A percentile compares a stretch with the other conserved stretches of the same genome.
Conservation (phyloP, 2,113 vertebrate species). For the Psammodynastes pulverulentus region DNA sequence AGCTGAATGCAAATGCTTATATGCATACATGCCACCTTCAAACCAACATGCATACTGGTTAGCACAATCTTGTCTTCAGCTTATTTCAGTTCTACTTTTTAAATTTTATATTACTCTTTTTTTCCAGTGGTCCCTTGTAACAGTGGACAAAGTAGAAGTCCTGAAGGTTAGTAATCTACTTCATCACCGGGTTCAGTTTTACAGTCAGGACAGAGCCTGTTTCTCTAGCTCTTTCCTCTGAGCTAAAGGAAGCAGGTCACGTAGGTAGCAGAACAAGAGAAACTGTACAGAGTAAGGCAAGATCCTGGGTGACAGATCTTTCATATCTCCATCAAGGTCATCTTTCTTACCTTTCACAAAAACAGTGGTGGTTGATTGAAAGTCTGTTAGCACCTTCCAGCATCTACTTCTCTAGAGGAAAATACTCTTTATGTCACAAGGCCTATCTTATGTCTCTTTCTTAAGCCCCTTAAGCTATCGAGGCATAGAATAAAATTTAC, state of each 20-base stretch:
- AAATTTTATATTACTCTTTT: constrained; percentile 23
- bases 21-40: neutral
- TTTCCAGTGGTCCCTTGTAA: neutral
- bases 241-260: neutral
- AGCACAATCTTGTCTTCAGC: neutral
- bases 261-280: neutral
- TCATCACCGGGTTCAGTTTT: neutral
- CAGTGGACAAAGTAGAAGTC: fast-evolving
- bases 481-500: neutral
- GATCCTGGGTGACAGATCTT: neutral
- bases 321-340: neutral
- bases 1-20: neutral
- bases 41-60: neutral
- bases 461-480: neutral
- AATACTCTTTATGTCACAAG: neutral
- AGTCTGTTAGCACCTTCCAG: too few species aligned
- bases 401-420: neutral
- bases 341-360: neutral
- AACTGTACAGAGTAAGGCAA: neutral
- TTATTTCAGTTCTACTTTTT: neutral
- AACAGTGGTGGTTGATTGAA: neutral
- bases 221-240: neutral
- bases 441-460: neutral
- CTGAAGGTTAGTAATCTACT: constrained; percentile 49
- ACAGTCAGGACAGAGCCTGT: too few species aligned